Percentiles rank a stretch among this genome's conserved stretches.
These are phyloP conservation scores for Lampropteryx suffumata DNA, from an alignment of 2,888 invertebrate genomes.

Conservation along the genomic window DNA sequence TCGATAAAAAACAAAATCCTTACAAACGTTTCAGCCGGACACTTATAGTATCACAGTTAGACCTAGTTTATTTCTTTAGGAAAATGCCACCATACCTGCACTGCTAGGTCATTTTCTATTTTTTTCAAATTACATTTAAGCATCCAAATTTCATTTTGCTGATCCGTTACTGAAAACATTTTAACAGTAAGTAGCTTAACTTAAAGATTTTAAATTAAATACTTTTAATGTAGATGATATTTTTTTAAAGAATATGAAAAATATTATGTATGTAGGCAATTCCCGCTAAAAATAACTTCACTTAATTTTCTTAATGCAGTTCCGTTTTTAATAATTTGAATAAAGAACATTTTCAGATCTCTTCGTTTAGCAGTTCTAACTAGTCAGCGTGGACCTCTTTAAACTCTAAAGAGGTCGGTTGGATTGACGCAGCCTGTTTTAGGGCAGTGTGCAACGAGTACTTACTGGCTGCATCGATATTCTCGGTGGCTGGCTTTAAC, in stretches of 20 bases:
- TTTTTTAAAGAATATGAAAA: no score
- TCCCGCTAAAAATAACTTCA: slow-evolving; percentile 13
- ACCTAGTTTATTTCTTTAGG: neutral
- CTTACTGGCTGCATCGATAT: no score
- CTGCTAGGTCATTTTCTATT: slow-evolving; percentile 58
- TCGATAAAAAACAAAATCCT: neutral
- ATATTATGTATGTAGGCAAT: neutral
- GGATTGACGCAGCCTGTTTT: no score
- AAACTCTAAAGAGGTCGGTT: no score
- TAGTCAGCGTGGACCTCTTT: no score
- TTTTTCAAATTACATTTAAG: slow-evolving; percentile 64
- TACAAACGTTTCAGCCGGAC: neutral
- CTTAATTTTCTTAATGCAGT: neutral
- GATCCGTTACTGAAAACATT: slow-evolving; percentile 66
- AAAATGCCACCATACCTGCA: slow-evolving; percentile 48
- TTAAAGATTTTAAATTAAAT: no score
- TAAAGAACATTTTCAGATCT: neutral
- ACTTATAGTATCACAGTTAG: no score
- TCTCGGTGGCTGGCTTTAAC: no score
- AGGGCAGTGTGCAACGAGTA: no score
- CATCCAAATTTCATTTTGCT: slow-evolving; percentile 67
- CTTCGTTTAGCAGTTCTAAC: no score
- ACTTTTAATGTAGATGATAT: neutral
- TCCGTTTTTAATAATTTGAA: slow-evolving; percentile 1
- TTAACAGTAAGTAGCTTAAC: slow-evolving; percentile 19